phyloP scores from a whole-genome alignment of 2,113 vertebrate species.

The Lycaon pictus region DNA sequence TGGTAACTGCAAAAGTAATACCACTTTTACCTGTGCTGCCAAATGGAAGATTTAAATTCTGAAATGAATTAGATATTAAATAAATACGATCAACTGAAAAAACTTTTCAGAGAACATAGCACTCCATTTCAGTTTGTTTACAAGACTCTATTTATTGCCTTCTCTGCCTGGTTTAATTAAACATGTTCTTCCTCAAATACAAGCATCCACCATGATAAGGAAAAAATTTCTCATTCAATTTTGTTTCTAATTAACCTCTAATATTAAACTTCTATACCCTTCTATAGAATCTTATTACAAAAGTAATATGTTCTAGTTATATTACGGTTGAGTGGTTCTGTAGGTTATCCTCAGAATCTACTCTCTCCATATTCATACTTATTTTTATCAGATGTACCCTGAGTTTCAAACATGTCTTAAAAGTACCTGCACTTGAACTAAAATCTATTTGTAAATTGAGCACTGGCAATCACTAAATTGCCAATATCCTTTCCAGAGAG shows the following conservation, averaged over 20 bases:
- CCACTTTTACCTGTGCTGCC: neutral
- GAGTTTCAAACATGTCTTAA: neutral
- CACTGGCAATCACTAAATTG: neutral
- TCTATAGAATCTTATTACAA: neutral
- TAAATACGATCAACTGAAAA: neutral
- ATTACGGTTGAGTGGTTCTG: neutral
- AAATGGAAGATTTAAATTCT: neutral
- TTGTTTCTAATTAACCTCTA: conserved; percentile 62
- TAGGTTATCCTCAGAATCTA: neutral
- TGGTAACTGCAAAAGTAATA: neutral
- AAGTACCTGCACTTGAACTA: conserved; percentile 18
- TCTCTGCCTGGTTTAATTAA: conserved; percentile 19
- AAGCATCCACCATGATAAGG: neutral
- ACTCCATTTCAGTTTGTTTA: conserved; percentile 12
- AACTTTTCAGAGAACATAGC: neutral
- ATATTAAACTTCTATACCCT: neutral
- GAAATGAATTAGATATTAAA: conserved; percentile 20
- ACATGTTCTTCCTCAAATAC: neutral
- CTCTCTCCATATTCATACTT: neutral
- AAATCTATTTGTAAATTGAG: conserved; percentile 11
- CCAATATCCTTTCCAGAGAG: conserved; percentile 5
- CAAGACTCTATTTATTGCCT: neutral
- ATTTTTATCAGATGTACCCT: conserved; percentile 17
- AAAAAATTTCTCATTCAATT: conserved; percentile 35
- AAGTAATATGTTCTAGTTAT: neutral